Evolutionary conservation across 2,797 vertebrate genomes (phyloP), one percentile per base, ranked within the genome.

Genomic region (Capromys pilorides): DNA sequence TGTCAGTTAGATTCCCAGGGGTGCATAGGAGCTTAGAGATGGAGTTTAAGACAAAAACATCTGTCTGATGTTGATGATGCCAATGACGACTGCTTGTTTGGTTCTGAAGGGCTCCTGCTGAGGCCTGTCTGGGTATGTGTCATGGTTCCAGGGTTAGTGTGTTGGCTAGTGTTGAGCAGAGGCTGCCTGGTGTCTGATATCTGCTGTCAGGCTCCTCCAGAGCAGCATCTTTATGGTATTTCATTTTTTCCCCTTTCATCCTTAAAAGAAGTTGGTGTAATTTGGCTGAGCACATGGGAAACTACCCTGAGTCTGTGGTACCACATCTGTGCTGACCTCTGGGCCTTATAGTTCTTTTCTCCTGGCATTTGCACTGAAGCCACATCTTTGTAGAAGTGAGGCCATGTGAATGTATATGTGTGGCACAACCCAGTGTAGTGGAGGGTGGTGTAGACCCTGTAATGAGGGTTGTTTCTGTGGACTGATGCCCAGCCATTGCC

Each of bases 141-240:
- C 21, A 45, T 33, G 7, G 2, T 71, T 75, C 78, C 12, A 1
- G 66, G 61, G 49, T 2, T 39, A 5, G 12, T 16, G 22, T 49
- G n/a, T 9, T 5, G 26, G 41, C 49, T 26, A 7, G 22, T n/a
- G 24, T 33, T 0, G 1, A 33, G 49, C 31, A 24, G 26, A 26
- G 51, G 21, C 4, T 33, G 19, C 39, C 84, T 19, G 33, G 7
- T 3, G 24, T 81, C 51, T 2, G n/a, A 21, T 10, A 2, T 1
- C 6, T 21, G 0, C 36, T 36, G 28, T 57, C 4, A 14, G 41
- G n/a, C 21, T 51, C 61, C 33, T 10, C 6, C 54, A 14, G 66
- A 26, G 7, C 11, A 5, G 0, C 24, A 21, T 33, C 4, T 49
- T 49, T 39, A n/a, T 18, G 5, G 2, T 1, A 9, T 77, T 49